A percentile compares a stretch with the other conserved stretches of the same genome.
These are phyloP conservation scores for Gymnothorax reevesii DNA, from an alignment of 2,797 vertebrate genomes.

Conservation along the genomic window DNA sequence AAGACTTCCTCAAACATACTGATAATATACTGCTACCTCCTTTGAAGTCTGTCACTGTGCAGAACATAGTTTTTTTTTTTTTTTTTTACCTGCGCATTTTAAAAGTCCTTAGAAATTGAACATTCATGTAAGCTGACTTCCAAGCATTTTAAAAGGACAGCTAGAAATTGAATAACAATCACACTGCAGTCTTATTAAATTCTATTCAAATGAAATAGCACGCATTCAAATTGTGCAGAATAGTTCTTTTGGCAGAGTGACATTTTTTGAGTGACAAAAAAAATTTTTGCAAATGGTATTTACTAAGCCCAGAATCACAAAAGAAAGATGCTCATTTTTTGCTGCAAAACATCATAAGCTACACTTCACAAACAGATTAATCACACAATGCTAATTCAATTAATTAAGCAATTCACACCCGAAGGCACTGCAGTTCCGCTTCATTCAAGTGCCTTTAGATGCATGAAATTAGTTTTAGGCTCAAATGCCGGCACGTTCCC, in stretches of 20 bases:
- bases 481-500: slow-evolving; percentile 60
- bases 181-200: neutral
- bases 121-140: neutral
- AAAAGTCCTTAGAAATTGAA: neutral
- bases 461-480: slow-evolving; percentile 70
- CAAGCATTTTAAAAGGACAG: neutral
- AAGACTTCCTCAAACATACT: too few relatives aligned
- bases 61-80: neutral
- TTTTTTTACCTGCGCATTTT: neutral
- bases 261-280: neutral
- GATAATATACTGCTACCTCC: too few relatives aligned
- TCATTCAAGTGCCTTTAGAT: slow-evolving; percentile 63
- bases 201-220: neutral
- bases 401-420: slow-evolving; percentile 65
- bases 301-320: slow-evolving; percentile 10
- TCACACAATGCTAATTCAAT: slow-evolving; percentile 65
- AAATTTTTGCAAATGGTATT: neutral
- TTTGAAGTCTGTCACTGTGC: neutral
- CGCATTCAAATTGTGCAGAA: neutral
- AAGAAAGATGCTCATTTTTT: slow-evolving; percentile 4
- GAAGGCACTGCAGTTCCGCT: slow-evolving; percentile 58
- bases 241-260: neutral
- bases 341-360: slow-evolving; percentile 56
- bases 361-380: slow-evolving; percentile 57
- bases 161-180: neutral